phyloP scores from a whole-genome alignment of 2,888 invertebrate species.

The Netelia melanura region DNA sequence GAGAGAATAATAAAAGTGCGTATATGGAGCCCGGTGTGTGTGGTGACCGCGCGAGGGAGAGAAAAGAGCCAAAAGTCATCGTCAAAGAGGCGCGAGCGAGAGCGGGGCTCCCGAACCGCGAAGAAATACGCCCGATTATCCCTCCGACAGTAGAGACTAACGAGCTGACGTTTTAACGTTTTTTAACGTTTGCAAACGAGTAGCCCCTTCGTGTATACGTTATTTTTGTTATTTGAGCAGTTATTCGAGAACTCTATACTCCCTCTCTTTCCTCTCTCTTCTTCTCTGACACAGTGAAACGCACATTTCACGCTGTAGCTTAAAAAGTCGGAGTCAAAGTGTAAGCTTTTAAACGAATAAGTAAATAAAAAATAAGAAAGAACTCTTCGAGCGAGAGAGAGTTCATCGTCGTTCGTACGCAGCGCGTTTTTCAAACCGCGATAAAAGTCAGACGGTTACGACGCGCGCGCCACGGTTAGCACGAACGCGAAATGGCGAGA shows the following conservation, averaged over 20 bases:
- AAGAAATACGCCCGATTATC: slow-evolving; percentile 59
- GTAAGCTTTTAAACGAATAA: slow-evolving; percentile 6
- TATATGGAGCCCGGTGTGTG: slow-evolving; percentile 43
- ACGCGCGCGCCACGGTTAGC: slow-evolving; percentile 13
- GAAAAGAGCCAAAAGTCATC: slow-evolving; percentile 33
- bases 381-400: background rate
- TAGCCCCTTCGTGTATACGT: slow-evolving; percentile 21
- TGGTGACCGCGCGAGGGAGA: slow-evolving; percentile 7
- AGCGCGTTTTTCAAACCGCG: slow-evolving; percentile 31
- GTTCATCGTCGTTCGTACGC: slow-evolving; percentile 27
- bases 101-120: background rate
- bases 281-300: background rate
- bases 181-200: slow-evolving; percentile 38
- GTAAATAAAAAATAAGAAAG: slow-evolving; percentile 11
- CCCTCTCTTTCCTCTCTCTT: background rate
- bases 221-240: slow-evolving; percentile 29
- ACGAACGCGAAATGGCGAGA: background rate
- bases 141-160: slow-evolving; percentile 44
- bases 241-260: background rate
- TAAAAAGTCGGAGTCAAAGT: slow-evolving; percentile 22
- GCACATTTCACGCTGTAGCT: slow-evolving; percentile 10
- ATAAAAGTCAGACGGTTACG: slow-evolving; percentile 45
- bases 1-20: slow-evolving; percentile 59
- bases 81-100: slow-evolving; percentile 12
- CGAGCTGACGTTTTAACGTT: slow-evolving; percentile 59